Base-by-base conservation (phyloP, 2,797 vertebrate genomes). In the Trachops cirrhosus region DNA sequence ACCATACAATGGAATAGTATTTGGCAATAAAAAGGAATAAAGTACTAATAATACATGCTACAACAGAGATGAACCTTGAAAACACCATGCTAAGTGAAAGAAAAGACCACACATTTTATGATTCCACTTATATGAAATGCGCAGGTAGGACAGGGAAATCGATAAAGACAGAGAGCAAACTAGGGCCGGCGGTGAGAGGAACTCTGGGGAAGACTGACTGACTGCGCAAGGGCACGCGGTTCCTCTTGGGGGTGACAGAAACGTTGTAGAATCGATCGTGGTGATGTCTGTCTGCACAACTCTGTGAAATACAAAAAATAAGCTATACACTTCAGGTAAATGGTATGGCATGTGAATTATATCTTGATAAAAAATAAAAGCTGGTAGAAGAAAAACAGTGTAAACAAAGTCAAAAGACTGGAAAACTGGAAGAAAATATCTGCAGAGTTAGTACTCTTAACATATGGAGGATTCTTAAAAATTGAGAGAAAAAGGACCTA, bases 341-440 rank as follows among this genome's bases (percentile, higher is more conserved):
- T 15, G 54, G 21, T 64, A 54, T 21, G 46, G 15, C 29, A 92
- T 52, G 21, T 84, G 77, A 75, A 67, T 67, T 44, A 34, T 67
- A 68, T 22, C 57, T 84, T 46, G 29, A 67, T 84, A 75, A 85
- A 67, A 50, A 85, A 67, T 52, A 54, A 77, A 92, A 92, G 22
- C 46, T 85, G 46, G 74, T 85, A 92, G 34, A 75, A 67, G 48
- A 71, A 89, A 85, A 77, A 92, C 15, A 41, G 29, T 74, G 46
- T 54, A 77, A 77, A 57, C 11, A 86, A 79, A 62, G 52, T 79
- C 34, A 52, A 82, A 88, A 41, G 64, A 39, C 6, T 82, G 37
- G 82, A 48, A 88, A 93, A 39, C n/a, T 68, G 29, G 67, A 74
- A 84, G 68, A 74, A 77, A 92, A 92, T 77, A 85, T 77, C 44